Conservation (phyloP, 2,113 vertebrate genomes). For the Gymnorhina tibicen region DNA sequence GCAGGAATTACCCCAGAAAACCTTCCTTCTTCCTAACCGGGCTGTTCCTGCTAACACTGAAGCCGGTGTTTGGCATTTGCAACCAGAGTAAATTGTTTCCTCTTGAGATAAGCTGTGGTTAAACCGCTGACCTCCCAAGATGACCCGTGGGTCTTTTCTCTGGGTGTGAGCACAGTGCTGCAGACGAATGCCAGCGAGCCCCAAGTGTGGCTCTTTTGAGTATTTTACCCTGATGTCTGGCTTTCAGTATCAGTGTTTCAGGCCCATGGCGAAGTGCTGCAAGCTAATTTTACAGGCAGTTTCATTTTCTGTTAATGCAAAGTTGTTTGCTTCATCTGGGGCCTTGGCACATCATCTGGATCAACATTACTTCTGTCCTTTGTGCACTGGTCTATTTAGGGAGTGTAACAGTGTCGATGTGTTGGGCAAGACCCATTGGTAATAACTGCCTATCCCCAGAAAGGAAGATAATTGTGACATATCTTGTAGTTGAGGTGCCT, state of each 20-base stretch:
- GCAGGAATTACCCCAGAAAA: not conserved
- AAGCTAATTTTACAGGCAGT: not conserved
- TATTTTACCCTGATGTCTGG: not conserved
- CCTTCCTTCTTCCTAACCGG: not conserved
- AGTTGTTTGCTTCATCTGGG: conserved; percentile 36
- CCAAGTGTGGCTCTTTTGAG: not conserved
- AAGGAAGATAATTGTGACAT: conserved; percentile 62
- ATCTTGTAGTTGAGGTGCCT: conserved; percentile 23
- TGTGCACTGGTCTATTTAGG: conserved; percentile 39
- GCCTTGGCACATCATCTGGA: conserved; percentile 2
- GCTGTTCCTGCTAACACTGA: not conserved
- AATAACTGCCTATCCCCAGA: conserved; percentile 48
- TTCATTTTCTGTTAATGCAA: conserved; percentile 27
- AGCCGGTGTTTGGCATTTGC: not conserved
- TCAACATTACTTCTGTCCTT: conserved; percentile 36
- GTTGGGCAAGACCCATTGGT: conserved; percentile 46
- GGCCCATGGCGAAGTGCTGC: not conserved
- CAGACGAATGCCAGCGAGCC: not conserved
- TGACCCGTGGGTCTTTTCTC: not conserved
- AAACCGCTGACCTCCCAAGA: conserved; percentile 31
- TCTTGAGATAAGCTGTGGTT: conserved; percentile 40
- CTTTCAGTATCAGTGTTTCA: not conserved
- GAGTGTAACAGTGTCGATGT: conserved; percentile 6
- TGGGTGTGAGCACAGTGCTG: not conserved
- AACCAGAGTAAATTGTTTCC: conserved; percentile 40